These are phyloP conservation scores for Cossypha niveicapilla DNA, from an alignment of 2,797 vertebrate genomes.

Conservation along the genomic window DNA sequence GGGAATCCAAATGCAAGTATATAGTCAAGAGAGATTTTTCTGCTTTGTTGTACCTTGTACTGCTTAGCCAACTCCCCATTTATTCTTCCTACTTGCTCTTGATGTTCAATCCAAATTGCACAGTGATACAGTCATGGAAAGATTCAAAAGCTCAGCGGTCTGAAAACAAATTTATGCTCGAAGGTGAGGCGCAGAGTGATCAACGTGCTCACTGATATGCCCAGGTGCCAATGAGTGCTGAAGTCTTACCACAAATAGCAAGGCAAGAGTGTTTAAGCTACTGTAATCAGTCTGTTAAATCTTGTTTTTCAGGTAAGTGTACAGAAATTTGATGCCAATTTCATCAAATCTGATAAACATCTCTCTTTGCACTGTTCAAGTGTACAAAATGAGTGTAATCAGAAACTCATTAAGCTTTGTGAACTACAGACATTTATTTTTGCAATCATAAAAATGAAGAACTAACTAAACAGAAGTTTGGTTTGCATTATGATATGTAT, in stretches of 20 bases:
- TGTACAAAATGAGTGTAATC: neutral
- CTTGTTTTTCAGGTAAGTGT: neutral
- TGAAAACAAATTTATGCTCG: neutral
- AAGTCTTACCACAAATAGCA: neutral
- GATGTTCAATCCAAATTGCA: neutral
- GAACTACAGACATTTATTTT: neutral
- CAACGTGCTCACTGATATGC: neutral
- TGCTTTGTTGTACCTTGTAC: neutral
- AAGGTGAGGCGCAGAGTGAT: neutral
- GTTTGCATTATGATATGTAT: neutral
- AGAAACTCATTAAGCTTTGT: neutral
- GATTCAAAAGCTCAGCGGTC: neutral
- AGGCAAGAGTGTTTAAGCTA: neutral
- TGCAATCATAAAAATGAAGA: neutral
- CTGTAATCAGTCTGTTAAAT: neutral
- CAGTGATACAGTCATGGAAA: neutral
- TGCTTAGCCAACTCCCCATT: neutral
- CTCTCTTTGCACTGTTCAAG: neutral
- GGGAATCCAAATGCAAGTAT: neutral
- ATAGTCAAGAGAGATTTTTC: neutral
- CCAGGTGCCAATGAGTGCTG: neutral
- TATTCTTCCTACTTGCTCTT: neutral
- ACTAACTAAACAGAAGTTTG: neutral
- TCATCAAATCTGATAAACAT: neutral
- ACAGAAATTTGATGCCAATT: neutral